A percentile compares a stretch with the other conserved stretches of the same genome.
These are phyloP conservation scores for Tetramorium simillimum DNA, from an alignment of 1,140 invertebrate species.

Conservation along the genomic window DNA sequence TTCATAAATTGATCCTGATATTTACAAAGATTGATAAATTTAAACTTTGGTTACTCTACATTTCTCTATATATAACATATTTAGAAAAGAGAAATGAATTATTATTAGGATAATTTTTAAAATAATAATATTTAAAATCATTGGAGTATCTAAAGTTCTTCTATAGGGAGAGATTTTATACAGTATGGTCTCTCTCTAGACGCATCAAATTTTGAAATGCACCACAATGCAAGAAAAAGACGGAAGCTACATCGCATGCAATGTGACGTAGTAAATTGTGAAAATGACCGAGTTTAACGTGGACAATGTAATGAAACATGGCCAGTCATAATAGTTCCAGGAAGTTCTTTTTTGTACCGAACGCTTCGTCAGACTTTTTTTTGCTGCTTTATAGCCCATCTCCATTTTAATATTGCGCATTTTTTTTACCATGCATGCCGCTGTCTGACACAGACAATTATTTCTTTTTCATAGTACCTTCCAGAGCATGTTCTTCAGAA, in stretches of 20 bases:
- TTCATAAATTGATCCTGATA: not conserved
- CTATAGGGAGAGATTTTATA: not conserved
- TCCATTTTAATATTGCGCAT: not conserved
- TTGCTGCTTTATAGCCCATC: not conserved
- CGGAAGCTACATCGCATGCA: not conserved
- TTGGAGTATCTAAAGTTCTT: not conserved
- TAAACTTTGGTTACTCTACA: not conserved
- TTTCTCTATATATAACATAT: not conserved
- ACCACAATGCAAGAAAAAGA: not conserved
- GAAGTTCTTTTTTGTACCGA: not conserved
- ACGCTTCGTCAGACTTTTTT: not conserved
- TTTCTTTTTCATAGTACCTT: not conserved
- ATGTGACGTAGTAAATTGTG: not conserved
- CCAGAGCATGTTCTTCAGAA: not conserved
- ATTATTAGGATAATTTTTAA: not conserved
- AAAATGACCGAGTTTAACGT: conserved; percentile 1
- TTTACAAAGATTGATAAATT: not conserved
- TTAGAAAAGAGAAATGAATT: not conserved
- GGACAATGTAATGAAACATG: conserved; percentile 13
- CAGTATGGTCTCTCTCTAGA: not conserved
- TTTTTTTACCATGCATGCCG: not conserved
- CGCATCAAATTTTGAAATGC: not conserved
- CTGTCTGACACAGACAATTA: no score
- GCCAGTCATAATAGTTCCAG: not conserved
- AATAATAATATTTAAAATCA: not conserved